A percentile compares a stretch with the other conserved stretches of the same genome.
phyloP scores from a whole-genome alignment of 2,888 invertebrate species.

The Baccha elongata region DNA sequence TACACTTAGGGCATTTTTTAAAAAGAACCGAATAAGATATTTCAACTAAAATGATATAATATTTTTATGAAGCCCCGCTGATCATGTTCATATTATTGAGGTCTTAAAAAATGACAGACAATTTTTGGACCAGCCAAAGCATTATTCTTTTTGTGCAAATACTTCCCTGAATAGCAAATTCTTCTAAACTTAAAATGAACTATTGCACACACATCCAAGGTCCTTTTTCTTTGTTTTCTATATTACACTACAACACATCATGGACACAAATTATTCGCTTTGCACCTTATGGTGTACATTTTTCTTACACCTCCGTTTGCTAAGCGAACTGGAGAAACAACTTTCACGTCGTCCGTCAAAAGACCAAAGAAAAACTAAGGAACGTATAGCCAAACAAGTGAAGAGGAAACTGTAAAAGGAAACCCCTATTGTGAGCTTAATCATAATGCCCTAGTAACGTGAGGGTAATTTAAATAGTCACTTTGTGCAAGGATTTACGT shows the following conservation, averaged over 20 bases:
- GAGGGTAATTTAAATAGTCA: slow-evolving; percentile 74
- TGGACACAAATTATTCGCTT: slow-evolving; percentile 64
- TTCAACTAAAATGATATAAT: too few species aligned
- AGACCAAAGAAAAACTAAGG: too few species aligned
- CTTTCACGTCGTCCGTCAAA: slow-evolving; percentile 27
- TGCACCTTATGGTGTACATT: slow-evolving; percentile 68
- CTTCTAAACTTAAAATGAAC: slow-evolving; percentile 37
- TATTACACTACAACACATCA: slow-evolving; percentile 34
- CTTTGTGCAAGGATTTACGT: slow-evolving; percentile 73
- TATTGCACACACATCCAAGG: slow-evolving; percentile 15
- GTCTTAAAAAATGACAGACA: too few species aligned
- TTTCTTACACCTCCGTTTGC: slow-evolving; percentile 44
- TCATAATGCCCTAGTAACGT: slow-evolving; percentile 72
- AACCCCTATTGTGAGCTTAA: slow-evolving; percentile 62
- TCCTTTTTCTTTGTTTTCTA: slow-evolving; percentile 2
- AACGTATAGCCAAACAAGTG: slow-evolving; percentile 15
- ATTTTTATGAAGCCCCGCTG: too few species aligned
- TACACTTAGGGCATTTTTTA: too few species aligned
- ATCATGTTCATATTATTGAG: too few species aligned
- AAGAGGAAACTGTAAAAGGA: slow-evolving; percentile 15
- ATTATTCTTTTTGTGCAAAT: slow-evolving; percentile 2
- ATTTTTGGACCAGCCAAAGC: too few species aligned
- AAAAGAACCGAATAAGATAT: too few species aligned
- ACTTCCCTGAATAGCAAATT: slow-evolving; percentile 5
- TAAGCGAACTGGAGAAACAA: slow-evolving; percentile 61